Evolutionary conservation across 2,888 invertebrate genomes (phyloP).

Genomic region (Acanthosepion pharaonis): DNA sequence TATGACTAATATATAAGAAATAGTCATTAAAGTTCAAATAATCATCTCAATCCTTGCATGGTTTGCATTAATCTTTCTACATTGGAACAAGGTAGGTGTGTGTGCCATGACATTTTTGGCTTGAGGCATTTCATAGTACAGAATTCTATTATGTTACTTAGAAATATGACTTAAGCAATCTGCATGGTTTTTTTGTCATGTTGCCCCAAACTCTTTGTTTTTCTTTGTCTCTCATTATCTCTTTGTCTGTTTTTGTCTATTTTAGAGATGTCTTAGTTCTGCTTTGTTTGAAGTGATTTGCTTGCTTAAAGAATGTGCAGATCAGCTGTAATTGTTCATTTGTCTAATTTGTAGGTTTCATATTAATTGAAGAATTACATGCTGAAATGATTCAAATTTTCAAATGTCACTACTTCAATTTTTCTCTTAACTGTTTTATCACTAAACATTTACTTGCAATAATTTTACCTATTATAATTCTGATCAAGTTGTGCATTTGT

Average conservation of each 20-base stretch:
- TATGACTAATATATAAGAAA: background rate
- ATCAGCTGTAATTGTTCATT: background rate
- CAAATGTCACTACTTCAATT: background rate
- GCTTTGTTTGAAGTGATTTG: slow-evolving; percentile 15
- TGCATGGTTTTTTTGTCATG: background rate
- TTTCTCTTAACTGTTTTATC: background rate
- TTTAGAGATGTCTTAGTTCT: background rate
- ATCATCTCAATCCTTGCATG: background rate
- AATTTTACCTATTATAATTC: background rate
- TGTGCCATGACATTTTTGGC: background rate
- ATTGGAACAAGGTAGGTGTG: background rate
- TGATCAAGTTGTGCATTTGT: background rate
- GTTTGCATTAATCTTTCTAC: background rate
- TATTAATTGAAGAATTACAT: background rate
- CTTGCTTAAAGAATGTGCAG: background rate
- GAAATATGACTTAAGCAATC: background rate
- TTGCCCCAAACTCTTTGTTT: background rate
- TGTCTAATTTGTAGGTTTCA: background rate
- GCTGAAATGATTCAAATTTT: background rate
- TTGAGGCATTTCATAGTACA: background rate
- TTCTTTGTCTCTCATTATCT: background rate
- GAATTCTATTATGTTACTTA: background rate
- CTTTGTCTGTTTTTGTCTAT: background rate
- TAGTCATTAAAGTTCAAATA: background rate
- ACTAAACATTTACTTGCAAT: background rate